phyloP scores from a whole-genome alignment of 2,797 vertebrate genomes.

The Pitangus sulphuratus region DNA sequence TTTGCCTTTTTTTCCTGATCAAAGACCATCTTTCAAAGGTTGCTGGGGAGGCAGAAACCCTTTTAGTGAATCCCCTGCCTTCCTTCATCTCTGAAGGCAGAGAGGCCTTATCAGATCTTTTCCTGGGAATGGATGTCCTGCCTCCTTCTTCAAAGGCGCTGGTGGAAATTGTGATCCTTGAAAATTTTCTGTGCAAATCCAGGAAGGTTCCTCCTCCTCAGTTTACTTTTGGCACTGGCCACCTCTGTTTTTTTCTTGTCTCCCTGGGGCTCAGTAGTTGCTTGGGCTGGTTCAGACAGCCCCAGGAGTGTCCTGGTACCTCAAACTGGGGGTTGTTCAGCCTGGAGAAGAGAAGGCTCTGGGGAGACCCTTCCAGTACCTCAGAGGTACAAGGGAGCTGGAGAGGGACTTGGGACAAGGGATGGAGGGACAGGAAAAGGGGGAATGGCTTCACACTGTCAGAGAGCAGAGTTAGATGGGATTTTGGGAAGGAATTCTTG shows the following conservation, averaged over 20 bases:
- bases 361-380: rapidly evolving
- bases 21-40: background rate
- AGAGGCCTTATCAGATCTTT: background rate
- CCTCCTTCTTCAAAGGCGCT: background rate
- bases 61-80: background rate
- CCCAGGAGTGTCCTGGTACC: background rate
- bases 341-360: rapidly evolving
- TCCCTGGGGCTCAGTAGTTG: background rate
- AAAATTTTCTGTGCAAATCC: background rate
- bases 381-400: background rate
- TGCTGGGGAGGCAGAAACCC: background rate
- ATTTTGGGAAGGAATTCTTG: rapidly evolving
- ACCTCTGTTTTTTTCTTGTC: background rate
- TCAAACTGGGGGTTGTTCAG: background rate
- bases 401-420: background rate
- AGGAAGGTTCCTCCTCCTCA: background rate
- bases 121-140: background rate
- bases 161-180: background rate
- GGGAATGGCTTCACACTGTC: background rate
- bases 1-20: background rate
- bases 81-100: background rate
- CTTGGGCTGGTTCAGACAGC: background rate
- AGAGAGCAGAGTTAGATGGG: background rate
- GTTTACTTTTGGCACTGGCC: background rate
- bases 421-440: background rate